phyloP scores from a whole-genome alignment of 2,113 vertebrate genomes.

The Thymallus thymallus region DNA sequence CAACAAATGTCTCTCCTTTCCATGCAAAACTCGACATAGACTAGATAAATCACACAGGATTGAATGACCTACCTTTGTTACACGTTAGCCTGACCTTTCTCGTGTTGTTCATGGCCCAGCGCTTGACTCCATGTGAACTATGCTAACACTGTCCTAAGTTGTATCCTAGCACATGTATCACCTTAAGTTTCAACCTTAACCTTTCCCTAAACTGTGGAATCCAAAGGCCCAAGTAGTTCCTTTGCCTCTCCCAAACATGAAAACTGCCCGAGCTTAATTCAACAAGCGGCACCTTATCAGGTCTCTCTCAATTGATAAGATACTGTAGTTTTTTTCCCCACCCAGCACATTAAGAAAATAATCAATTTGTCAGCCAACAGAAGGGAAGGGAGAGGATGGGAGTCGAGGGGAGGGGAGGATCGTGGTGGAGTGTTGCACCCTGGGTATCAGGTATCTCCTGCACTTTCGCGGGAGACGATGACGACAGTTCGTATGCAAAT shows the following conservation, averaged over 20 bases:
- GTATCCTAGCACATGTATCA: neutral
- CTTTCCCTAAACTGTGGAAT: constrained; percentile 25
- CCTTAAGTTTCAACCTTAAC: constrained; percentile 13
- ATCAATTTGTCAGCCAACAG: constrained; percentile 68
- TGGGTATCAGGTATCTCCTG: constrained; percentile 69
- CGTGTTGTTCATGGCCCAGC: constrained; percentile 14
- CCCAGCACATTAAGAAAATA: constrained; percentile 57
- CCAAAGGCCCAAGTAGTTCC: constrained; percentile 20
- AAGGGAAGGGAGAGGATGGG: constrained; percentile 36
- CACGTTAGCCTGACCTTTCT: constrained; percentile 37
- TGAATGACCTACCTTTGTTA: constrained; percentile 60
- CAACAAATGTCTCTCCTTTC: constrained; percentile 54
- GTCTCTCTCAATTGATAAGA: constrained; percentile 22
- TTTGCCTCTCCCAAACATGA: constrained; percentile 31
- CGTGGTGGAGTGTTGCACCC: constrained; percentile 51
- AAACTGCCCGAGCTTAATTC: constrained; percentile 29
- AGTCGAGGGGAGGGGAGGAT: constrained; percentile 15
- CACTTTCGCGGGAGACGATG: constrained; percentile 50
- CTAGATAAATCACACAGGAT: constrained; percentile 58
- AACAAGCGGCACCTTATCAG: constrained; percentile 38
- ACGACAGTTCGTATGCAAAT: constrained; percentile 68
- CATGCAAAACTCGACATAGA: constrained; percentile 36
- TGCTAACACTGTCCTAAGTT: neutral
- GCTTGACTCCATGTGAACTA: neutral
- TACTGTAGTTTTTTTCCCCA: constrained; percentile 32